Evolutionary conservation across 2,797 vertebrate species (phyloP), one percentile per base, ranked within the genome.

Genomic region (Glyptemys insculpta): DNA sequence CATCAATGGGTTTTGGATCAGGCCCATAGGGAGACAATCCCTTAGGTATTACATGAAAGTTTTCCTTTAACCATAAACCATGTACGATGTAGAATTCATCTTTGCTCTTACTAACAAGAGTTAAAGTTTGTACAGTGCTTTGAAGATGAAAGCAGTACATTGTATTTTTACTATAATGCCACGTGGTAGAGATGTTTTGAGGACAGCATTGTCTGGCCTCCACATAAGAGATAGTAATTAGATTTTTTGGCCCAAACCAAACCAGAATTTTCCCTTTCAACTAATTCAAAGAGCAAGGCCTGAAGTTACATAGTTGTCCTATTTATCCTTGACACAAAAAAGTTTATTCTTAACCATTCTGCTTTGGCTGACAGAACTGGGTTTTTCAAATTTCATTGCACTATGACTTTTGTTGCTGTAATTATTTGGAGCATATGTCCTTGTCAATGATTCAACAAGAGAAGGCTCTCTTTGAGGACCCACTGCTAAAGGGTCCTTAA

Each of bases 391-490:
- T 54, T 85, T 7, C 86, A 79, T 8, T 81, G 78, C 54, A 56
- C 12, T 44, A 27, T 6, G n/a, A n/a, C 1, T 14, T 89, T 68
- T 72, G 16, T 47, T 59, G n/a, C 65, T 76, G 68, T 49, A 85
- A 18, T 25, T 68, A 25, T 5, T 44, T 0, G 0, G 68, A 83
- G 21, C 5, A 87, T 37, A 25, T 57, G 25, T 1, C 68, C 44
- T 0, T 1, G 3, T 12, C 59, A 16, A 1, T 1, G 59, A 34
- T 95, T 47, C 74, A 2, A 12, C 4, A 34, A 41, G 57, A 2
- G 27, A 10, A 8, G 54, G 82, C 29, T 1, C 52, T 19, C 52
- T 21, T 53, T 53, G 52, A 19, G 10, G 37, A 44, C 49, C 16
- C 34, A 3, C 23, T 5, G 56, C 74, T 44, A 74, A 47, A 14